phyloP scores from a whole-genome alignment of 2,797 vertebrate species.

The Hoplostethus atlanticus region DNA sequence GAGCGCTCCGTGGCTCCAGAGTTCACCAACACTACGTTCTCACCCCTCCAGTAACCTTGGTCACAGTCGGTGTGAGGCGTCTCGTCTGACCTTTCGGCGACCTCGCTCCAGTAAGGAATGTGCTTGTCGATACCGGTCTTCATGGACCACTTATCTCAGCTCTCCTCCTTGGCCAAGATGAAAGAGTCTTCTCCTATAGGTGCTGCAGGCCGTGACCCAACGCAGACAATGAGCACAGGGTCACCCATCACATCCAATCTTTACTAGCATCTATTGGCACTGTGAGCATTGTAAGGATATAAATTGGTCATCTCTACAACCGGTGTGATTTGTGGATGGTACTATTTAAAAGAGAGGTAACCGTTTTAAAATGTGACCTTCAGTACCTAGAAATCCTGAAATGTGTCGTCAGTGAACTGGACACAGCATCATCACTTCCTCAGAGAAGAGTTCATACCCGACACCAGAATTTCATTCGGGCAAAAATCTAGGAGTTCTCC shows the following conservation, averaged over 20 bases:
- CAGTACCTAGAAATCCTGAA: too few species aligned
- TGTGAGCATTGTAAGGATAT: too few species aligned
- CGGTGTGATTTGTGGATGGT: too few species aligned
- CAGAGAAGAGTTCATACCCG: too few species aligned
- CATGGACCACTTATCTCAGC: slow-evolving; percentile 69
- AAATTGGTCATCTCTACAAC: too few species aligned
- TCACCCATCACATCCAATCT: slow-evolving; percentile 8
- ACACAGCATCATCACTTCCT: too few species aligned
- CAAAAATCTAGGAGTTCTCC: too few species aligned
- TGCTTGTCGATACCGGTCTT: slow-evolving; percentile 78
- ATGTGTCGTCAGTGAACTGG: too few species aligned
- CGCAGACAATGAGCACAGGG: slow-evolving; percentile 13
- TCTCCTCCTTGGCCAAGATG: slow-evolving; percentile 41
- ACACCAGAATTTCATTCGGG: too few species aligned
- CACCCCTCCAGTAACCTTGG: slow-evolving; percentile 35
- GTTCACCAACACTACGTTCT: slow-evolving; percentile 41
- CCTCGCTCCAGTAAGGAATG: slow-evolving; percentile 59
- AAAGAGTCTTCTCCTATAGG: slow-evolving; percentile 13
- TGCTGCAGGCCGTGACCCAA: slow-evolving; percentile 21
- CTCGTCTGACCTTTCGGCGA: slow-evolving; percentile 73
- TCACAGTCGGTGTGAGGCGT: slow-evolving; percentile 61
- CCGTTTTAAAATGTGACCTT: too few species aligned
- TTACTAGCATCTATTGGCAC: background rate
- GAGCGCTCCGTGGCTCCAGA: background rate
- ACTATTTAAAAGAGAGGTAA: too few species aligned